Base-by-base conservation (phyloP, 2,888 invertebrate species). In the Pterobdella sp. region DNA sequence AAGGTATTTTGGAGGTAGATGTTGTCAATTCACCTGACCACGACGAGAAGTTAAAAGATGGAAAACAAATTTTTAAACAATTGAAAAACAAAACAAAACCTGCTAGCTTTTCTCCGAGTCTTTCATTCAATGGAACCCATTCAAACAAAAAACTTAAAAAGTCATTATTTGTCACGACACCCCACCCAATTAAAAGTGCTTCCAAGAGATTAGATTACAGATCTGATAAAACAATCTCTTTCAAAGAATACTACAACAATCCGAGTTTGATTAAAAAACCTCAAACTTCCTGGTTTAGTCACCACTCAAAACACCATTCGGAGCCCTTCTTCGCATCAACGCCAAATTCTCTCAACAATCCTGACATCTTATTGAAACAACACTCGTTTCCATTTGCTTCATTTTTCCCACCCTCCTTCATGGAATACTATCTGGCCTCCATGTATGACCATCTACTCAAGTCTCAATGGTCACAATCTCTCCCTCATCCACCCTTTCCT, bases 391-490 rank as follows among this genome's bases (percentile, higher is more conserved):
- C 60, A 4, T n/a, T 56, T 26, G n/a, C 60, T 56, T 56, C 60
- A 4, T 56, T 26, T 26, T 7, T 56, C n/a, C n/a, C 60, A 26
- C 69, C 69, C 29, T 52, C 49, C 32, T 52, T 69, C 69, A 29
- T 49, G 3, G 42, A 69, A 31, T 69, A 65, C n/a, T 65, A 65
- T 31, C n/a, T 35, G 32, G 66, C 69, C 1, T 42, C 49, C 1
- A 31, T 69, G 32, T 69, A 37, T 29, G 69, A 52, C 31, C 37
- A 69, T n/a, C 34, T 69, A 7, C 42, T 37, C 49, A 69, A 69
- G 37, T 1, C 52, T n/a, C 32, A 56, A 22, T 22, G 18, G 4
- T 56, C 60, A 56, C n/a, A 3, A 22, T 7, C 60, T 18, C 3
- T 3, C 3, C n/a, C 60, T 56, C 60, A 56, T 26, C 14, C 42